Evolutionary conservation across 2,113 vertebrate genomes (phyloP).

Genomic region (Phoxinus phoxinus): DNA sequence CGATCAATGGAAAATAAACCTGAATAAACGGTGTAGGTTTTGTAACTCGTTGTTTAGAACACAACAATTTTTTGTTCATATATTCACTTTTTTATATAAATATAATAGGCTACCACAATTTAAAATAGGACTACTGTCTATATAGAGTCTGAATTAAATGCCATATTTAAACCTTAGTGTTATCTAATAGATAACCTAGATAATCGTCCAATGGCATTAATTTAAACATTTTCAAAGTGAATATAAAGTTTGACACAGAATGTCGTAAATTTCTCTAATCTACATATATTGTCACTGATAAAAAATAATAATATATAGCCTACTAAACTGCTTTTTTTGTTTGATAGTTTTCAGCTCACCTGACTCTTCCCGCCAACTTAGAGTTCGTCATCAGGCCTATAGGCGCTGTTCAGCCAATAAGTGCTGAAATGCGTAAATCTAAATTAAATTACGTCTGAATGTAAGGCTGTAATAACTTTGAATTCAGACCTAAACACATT

Average conservation of each 20-base stretch:
- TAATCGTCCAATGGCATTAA: neutral
- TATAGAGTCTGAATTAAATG: neutral
- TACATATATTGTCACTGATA: neutral
- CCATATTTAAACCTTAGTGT: neutral
- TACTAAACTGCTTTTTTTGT: neutral
- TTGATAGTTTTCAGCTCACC: neutral
- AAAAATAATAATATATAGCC: neutral
- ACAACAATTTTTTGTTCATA: neutral
- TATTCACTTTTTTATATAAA: neutral
- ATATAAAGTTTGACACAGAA: neutral
- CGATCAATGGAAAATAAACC: neutral
- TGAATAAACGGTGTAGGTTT: neutral
- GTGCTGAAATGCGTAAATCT: conserved; percentile 44
- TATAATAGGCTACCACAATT: neutral
- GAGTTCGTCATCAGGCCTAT: neutral
- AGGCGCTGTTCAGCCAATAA: conserved; percentile 50
- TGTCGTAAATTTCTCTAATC: neutral
- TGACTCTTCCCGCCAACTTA: neutral
- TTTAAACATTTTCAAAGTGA: neutral
- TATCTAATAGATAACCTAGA: too few species aligned
- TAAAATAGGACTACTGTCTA: neutral
- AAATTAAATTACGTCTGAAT: neutral
- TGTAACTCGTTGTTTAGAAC: neutral
- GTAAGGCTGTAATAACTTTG: neutral
- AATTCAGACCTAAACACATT: neutral